Evolutionary conservation across 2,888 invertebrate species (phyloP), one percentile per base, ranked within the genome.

Genomic region (Pandemis heparana): DNA sequence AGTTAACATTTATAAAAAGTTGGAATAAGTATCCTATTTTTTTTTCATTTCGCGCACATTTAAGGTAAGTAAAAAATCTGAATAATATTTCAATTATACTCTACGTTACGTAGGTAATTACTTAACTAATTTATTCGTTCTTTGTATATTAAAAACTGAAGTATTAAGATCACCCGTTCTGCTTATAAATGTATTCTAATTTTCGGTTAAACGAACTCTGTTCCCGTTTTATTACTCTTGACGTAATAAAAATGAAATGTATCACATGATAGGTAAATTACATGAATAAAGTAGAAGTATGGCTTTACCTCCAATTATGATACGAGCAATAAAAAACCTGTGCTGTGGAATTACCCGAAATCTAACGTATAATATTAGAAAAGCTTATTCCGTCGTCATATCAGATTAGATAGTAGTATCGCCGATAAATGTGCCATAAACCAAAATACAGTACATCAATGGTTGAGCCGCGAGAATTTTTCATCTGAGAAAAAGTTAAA

Each of bases 351-450:
- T 68, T 53, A 53, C 60, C 43, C 23, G n/a, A 32, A 70, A 65
- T 69, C 56, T 23, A 14, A 46, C 39, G 39, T 39, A 48, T 41
- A 51, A 63, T 46, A 64, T 23, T 23, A 39, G 10, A 59, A 67
- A 67, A 67, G 66, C 63, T 73, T 63, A 69, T 46, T 41, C 23
- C n/a, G 16, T 56, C 16, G 39, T 32, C 12, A 69, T 64, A 73
- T 43, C 56, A 16, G 70, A 70, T 65, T 61, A 65, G 69, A 70
- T 74, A 70, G 43, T 38, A 32, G 8, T 70, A 74, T 74, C 70
- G 38, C 7, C 65, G 70, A 70, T 74, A 56, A 46, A 32, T 23
- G 16, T 9, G 38, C n/a, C 65, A 51, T 56, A 65, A 69, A 53
- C 60, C 51, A 53, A 65, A 74, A 38, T 41, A 68, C 46, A n/a